phyloP scores from a whole-genome alignment of 2,888 invertebrate genomes.

The Sphaerophoria rueppellii region DNA sequence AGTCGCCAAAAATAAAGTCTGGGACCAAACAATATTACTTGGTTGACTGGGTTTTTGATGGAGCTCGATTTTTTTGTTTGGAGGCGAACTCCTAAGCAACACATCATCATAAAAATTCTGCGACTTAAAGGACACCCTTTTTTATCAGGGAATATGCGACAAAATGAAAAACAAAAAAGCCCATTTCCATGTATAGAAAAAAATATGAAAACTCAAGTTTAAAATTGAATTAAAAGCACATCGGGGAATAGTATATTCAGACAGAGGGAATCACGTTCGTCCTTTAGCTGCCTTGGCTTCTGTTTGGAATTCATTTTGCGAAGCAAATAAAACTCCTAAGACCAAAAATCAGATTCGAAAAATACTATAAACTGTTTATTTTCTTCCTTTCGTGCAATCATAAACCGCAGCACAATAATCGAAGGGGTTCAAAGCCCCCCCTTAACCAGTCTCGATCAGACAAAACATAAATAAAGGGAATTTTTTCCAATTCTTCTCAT shows the following conservation, averaged over 20 bases:
- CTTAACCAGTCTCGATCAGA: conserved; percentile 23
- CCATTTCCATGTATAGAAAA: conserved; percentile 46
- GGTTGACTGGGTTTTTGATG: conserved; percentile 23
- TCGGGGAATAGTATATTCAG: background rate
- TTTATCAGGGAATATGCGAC: background rate
- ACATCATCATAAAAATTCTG: conserved; percentile 30
- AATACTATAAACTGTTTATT: conserved; percentile 11
- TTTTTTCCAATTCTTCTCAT: conserved; percentile 33
- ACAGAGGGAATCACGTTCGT: background rate
- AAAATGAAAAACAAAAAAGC: conserved; percentile 8
- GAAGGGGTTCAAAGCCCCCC: background rate
- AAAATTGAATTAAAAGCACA: conserved; percentile 68
- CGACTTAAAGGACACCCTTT: conserved; percentile 25
- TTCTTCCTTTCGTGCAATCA: background rate
- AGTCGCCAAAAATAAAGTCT: background rate
- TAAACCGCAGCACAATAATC: background rate
- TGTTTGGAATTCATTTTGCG: background rate
- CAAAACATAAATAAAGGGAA: conserved; percentile 65
- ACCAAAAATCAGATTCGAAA: conserved; percentile 16
- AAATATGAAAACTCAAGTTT: conserved; percentile 54
- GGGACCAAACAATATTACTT: conserved; percentile 17
- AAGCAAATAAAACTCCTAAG: conserved; percentile 29
- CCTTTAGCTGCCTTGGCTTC: background rate
- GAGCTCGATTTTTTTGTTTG: background rate
- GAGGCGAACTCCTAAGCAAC: conserved; percentile 8